A percentile compares a stretch with the other conserved stretches of the same genome.
These are phyloP conservation scores for Pangasianodon gigas DNA, from an alignment of 2,113 vertebrate genomes.

Conservation along the genomic window DNA sequence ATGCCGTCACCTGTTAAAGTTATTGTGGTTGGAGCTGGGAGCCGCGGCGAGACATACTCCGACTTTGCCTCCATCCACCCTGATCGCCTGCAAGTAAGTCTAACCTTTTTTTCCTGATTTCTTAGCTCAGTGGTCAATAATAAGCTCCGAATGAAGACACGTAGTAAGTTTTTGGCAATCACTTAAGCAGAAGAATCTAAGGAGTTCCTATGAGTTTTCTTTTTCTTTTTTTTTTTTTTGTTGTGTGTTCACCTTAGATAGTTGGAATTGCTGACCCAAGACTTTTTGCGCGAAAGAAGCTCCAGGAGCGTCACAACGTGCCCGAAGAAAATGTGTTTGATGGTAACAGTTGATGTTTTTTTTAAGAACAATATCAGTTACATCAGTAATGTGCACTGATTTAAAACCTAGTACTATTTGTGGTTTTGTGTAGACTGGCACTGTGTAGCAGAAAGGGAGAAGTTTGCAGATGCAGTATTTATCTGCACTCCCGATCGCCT, in stretches of 20 bases:
- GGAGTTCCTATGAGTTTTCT: neutral
- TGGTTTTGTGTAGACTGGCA: conserved; percentile 72
- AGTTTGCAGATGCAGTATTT: conserved; percentile 81
- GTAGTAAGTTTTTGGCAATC: neutral
- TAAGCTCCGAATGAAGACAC: neutral
- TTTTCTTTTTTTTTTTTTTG: too few relatives aligned
- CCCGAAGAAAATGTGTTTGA: conserved; percentile 70
- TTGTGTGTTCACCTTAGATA: conserved; percentile 62
- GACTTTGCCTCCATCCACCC: conserved; percentile 69
- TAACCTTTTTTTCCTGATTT: neutral
- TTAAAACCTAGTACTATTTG: neutral
- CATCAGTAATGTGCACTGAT: neutral
- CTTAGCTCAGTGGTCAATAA: neutral
- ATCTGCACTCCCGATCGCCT: conserved; percentile 80
- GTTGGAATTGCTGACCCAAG: conserved; percentile 78
- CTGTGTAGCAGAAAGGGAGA: conserved; percentile 68
- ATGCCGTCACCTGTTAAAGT: conserved; percentile 70
- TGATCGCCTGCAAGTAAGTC: conserved; percentile 69
- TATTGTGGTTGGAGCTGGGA: conserved; percentile 76
- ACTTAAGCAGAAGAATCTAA: neutral
- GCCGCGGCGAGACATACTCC: conserved; percentile 70
- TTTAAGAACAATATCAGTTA: neutral
- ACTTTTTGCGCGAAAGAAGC: conserved; percentile 69
- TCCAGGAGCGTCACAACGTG: conserved; percentile 70
- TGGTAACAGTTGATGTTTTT: conserved; percentile 58